Evolutionary conservation across 2,113 vertebrate genomes (phyloP).

Genomic region (Lonchura striata): DNA sequence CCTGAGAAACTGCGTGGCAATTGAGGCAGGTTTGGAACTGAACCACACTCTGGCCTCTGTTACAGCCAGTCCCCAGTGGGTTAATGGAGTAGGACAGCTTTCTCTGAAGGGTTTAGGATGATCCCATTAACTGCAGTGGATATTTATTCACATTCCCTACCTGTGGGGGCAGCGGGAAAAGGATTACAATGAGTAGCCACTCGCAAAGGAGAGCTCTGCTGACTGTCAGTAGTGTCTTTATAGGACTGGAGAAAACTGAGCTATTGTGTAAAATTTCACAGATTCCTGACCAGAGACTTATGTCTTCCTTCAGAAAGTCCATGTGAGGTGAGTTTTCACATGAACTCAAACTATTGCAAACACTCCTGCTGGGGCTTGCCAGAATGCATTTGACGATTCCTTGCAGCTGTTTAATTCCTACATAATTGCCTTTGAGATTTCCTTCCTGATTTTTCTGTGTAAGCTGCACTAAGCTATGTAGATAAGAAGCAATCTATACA

Average conservation of each 20-base stretch:
- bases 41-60: background rate
- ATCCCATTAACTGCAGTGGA: constrained; percentile 42
- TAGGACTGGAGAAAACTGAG: background rate
- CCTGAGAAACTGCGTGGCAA: background rate
- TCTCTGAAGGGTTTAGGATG: constrained; percentile 35
- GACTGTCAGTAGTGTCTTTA: constrained; percentile 16
- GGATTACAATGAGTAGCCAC: background rate
- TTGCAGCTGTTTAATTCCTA: constrained; percentile 38
- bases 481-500: constrained; percentile 29
- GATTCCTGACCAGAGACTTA: background rate
- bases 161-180: background rate
- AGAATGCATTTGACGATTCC: background rate
- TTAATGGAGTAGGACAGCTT: background rate
- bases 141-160: constrained; percentile 26
- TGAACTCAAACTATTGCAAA: background rate
- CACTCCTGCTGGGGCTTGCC: background rate
- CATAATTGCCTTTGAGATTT: constrained; percentile 55
- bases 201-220: constrained; percentile 14
- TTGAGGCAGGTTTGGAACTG: background rate
- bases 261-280: background rate
- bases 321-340: background rate
- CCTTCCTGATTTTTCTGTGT: constrained; percentile 16
- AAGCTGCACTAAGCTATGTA: constrained; percentile 18
- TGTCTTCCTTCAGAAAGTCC: background rate
- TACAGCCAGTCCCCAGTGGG: background rate